phyloP scores from a whole-genome alignment of 2,113 vertebrate species.

The Chloebia gouldiae region DNA sequence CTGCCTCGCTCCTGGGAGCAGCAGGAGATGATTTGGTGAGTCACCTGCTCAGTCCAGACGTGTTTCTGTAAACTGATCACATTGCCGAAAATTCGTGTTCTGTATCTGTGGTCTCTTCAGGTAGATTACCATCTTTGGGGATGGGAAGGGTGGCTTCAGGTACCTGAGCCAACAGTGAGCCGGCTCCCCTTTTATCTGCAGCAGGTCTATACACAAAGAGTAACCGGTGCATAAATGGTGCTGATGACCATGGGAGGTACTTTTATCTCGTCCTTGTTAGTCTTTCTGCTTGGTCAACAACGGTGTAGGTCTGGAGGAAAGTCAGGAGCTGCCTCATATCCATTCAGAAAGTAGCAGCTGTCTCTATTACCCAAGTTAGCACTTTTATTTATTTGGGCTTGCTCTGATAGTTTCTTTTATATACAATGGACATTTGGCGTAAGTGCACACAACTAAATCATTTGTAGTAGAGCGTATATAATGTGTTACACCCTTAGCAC shows the following conservation, averaged over 20 bases:
- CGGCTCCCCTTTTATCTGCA: not conserved
- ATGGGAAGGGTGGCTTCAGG: not conserved
- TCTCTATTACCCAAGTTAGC: not conserved
- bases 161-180: not conserved
- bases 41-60: not conserved
- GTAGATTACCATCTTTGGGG: not conserved
- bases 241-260: not conserved
- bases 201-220: not conserved
- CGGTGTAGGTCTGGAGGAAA: not conserved
- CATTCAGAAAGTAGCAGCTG: not conserved
- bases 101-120: not conserved
- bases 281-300: not conserved
- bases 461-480: not conserved
- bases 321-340: not conserved
- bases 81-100: not conserved
- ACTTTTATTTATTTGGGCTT: not conserved
- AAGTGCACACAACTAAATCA: not conserved
- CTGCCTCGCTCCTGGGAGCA: not conserved
- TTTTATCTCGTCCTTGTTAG: not conserved
- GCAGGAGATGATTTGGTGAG: not conserved
- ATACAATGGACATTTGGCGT: not conserved
- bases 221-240: not conserved
- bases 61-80: not conserved
- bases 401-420: not conserved
- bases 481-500: not conserved